Evolutionary conservation across 2,888 invertebrate genomes (phyloP).

Genomic region (Nyleta sp.): DNA sequence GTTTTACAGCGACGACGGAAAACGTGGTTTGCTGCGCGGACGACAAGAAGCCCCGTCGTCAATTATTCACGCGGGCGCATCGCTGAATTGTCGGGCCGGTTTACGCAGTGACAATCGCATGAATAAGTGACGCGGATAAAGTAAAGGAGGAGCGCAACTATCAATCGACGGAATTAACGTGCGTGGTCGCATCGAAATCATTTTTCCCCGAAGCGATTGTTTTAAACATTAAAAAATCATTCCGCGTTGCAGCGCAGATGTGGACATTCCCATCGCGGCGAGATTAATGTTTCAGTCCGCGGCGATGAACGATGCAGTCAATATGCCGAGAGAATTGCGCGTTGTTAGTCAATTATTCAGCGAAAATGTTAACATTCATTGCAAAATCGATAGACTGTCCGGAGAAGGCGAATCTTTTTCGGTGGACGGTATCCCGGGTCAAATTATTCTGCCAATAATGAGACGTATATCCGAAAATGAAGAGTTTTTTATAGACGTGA

Average conservation of each 20-base stretch:
- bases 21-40: slow-evolving; percentile 18
- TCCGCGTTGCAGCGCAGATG: slow-evolving; percentile 49
- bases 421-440: too few relatives aligned
- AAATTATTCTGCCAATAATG: too few relatives aligned
- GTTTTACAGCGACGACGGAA: slow-evolving; percentile 16
- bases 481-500: too few relatives aligned
- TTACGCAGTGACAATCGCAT: slow-evolving; percentile 34
- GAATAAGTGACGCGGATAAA: slow-evolving; percentile 23
- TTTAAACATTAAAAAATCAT: slow-evolving; percentile 57
- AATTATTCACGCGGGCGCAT: slow-evolving; percentile 35
- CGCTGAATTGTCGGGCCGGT: slow-evolving; percentile 29
- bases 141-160: slow-evolving; percentile 18
- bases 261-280: slow-evolving; percentile 41
- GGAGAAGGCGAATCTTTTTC: slow-evolving; percentile 7
- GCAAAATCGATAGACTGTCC: slow-evolving; percentile 23
- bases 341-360: slow-evolving; percentile 50
- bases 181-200: slow-evolving; percentile 44
- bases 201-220: slow-evolving; percentile 29
- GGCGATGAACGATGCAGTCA: slow-evolving; percentile 33
- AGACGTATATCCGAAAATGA: too few relatives aligned
- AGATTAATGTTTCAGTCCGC: slow-evolving; percentile 46
- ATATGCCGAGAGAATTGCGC: slow-evolving; percentile 39
- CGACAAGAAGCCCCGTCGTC: slow-evolving; percentile 20
- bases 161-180: slow-evolving; percentile 46
- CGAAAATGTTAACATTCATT: slow-evolving; percentile 44